Percentiles rank a stretch among this genome's conserved stretches.
Conservation (phyloP, 2,888 invertebrate genomes). For the Lithophane socia region DNA sequence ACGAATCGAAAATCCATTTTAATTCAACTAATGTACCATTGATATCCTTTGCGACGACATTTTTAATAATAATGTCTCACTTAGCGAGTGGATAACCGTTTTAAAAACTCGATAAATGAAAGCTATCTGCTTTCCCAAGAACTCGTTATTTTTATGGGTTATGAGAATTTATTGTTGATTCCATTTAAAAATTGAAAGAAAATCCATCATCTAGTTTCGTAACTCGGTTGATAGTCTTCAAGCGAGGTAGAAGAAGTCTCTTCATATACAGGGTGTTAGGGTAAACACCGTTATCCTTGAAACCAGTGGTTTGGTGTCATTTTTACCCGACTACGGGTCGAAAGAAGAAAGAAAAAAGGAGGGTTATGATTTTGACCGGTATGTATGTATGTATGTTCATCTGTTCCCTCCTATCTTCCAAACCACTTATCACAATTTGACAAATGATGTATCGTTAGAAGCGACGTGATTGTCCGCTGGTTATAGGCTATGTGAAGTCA, state of each 20-base stretch:
- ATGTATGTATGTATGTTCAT: too few relatives aligned
- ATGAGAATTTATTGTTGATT: constrained; percentile 9
- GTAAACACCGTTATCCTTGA: too few relatives aligned
- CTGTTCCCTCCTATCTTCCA: too few relatives aligned
- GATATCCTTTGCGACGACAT: constrained; percentile 67
- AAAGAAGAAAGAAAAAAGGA: too few relatives aligned
- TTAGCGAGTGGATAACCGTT: constrained; percentile 54
- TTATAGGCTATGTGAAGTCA: too few relatives aligned
- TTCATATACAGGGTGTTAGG: background rate
- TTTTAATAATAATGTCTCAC: constrained; percentile 65
- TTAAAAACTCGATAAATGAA: constrained; percentile 52
- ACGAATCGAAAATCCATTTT: constrained; percentile 75
- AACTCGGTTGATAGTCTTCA: background rate
- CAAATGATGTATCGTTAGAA: too few relatives aligned
- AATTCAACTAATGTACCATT: constrained; percentile 74
- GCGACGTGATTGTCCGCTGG: too few relatives aligned
- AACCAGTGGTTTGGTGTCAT: too few relatives aligned
- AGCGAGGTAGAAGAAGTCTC: background rate
- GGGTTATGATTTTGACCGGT: too few relatives aligned
- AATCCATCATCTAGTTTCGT: background rate
- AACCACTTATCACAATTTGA: too few relatives aligned
- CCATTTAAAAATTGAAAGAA: constrained; percentile 11
- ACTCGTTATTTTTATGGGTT: constrained; percentile 53
- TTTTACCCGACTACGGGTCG: too few relatives aligned
- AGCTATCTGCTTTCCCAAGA: constrained; percentile 46